These are phyloP conservation scores for Nerophis ophidion DNA, from an alignment of 2,113 vertebrate genomes.

Conservation along the genomic window DNA sequence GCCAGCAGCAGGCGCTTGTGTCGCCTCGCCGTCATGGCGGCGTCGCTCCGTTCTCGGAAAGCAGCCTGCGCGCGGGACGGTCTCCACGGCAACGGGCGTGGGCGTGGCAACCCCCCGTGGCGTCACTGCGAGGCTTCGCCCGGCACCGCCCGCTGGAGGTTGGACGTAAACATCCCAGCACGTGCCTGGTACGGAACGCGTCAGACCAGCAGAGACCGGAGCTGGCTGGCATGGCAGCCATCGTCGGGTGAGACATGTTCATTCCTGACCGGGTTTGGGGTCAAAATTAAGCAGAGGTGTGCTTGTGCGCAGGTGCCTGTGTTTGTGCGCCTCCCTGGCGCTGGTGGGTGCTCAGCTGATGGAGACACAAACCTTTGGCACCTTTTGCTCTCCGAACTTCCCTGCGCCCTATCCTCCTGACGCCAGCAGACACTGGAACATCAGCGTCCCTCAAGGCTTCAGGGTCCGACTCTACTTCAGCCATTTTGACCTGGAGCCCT, in stretches of 20 bases:
- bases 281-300: neutral
- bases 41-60: neutral
- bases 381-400: conserved; percentile 84
- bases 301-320: neutral
- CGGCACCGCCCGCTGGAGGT: no score
- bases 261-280: no score
- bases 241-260: no score
- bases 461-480: conserved; percentile 87
- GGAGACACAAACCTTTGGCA: conserved; percentile 78
- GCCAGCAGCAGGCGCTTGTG: conserved; percentile 5
- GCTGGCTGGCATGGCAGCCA: no score
- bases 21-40: conserved; percentile 7
- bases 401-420: conserved; percentile 87
- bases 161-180: no score
- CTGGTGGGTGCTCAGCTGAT: conserved; percentile 30
- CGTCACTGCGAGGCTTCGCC: no score
- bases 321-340: neutral
- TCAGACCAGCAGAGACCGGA: no score
- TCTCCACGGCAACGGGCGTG: no score
- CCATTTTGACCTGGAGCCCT: conserved; percentile 94
- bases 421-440: conserved; percentile 78
- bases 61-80: no score
- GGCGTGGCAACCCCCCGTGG: neutral
- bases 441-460: conserved; percentile 82
- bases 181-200: no score